phyloP scores from a whole-genome alignment of 2,113 vertebrate species.

The Onychostruthus taczanowskii region DNA sequence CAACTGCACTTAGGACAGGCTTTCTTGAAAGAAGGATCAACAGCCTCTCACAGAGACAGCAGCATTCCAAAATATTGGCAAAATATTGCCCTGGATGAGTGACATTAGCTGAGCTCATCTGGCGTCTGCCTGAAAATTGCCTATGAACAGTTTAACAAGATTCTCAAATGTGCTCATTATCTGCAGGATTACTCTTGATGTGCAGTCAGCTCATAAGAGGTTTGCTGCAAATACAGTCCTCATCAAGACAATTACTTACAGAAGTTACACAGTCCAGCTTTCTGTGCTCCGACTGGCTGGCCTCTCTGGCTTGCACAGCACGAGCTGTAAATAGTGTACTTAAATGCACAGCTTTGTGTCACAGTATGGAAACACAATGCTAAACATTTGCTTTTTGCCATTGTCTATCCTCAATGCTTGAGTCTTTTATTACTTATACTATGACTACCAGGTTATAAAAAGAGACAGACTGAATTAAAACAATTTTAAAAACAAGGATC shows the following conservation, averaged over 20 bases:
- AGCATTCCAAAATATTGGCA: background rate
- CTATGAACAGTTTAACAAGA: background rate
- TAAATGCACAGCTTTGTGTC: background rate
- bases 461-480: background rate
- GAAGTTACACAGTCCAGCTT: background rate
- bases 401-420: background rate
- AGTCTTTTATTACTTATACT: background rate
- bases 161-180: constrained; percentile 11
- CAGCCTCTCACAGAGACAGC: background rate
- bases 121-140: background rate
- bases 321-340: background rate
- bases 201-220: background rate
- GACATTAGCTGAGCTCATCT: background rate
- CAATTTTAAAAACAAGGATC: background rate
- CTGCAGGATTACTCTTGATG: background rate
- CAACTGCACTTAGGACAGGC: background rate
- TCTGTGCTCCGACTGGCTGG: background rate
- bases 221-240: background rate
- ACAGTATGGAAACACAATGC: fast-evolving
- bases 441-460: background rate
- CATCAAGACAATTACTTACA: background rate
- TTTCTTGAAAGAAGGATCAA: background rate
- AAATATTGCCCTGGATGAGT: background rate
- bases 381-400: background rate
- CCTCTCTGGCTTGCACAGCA: background rate